These are phyloP conservation scores for Callithrix jacchus DNA, from an alignment of 2,113 vertebrate species.

Conservation along the genomic window DNA sequence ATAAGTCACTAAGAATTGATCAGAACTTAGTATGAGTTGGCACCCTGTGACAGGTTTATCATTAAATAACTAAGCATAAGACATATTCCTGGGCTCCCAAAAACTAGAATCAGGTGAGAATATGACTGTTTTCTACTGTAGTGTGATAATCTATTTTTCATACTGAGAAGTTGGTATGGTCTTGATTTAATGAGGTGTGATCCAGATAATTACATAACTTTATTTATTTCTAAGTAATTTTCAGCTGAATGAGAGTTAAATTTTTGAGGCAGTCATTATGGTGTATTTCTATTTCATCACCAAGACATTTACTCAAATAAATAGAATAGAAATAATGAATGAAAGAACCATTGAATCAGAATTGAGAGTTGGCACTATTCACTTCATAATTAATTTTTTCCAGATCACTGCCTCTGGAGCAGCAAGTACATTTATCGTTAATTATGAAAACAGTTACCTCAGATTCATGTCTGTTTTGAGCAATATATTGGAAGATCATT, in stretches of 20 bases:
- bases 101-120: neutral
- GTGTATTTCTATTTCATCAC: slow-evolving; percentile 31
- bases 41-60: neutral
- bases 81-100: neutral
- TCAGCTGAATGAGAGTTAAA: slow-evolving; percentile 45
- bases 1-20: neutral
- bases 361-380: slow-evolving; percentile 26
- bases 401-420: slow-evolving; percentile 59
- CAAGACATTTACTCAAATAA: slow-evolving; percentile 63
- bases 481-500: slow-evolving; percentile 55
- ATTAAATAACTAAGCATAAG: neutral
- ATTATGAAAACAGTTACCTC: slow-evolving; percentile 67
- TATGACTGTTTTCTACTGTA: neutral
- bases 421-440: slow-evolving; percentile 71
- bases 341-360: slow-evolving; percentile 53
- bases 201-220: neutral
- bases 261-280: neutral
- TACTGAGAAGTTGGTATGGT: neutral
- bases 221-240: neutral
- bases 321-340: slow-evolving; percentile 61
- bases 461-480: slow-evolving; percentile 57
- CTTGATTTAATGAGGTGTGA: neutral
- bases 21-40: neutral
- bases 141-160: neutral
- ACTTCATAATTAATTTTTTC: slow-evolving; percentile 74